Base-by-base conservation (phyloP, 2,797 vertebrate species). In the Mormyrops attenuatus region DNA sequence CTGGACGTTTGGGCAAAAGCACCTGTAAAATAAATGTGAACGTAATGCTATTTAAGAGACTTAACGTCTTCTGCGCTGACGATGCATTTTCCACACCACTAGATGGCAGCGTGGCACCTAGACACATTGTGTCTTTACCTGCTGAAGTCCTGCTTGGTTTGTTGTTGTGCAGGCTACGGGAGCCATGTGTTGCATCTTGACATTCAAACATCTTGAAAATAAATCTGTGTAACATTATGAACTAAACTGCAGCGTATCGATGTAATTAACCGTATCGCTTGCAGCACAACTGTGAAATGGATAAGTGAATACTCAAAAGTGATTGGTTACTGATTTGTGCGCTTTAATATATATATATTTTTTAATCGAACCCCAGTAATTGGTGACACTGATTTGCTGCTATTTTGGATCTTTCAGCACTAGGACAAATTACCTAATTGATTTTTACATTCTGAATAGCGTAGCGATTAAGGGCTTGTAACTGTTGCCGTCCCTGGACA, bases 81-180 rank as follows among this genome's bases (percentile, higher is more conserved):
- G 0, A 44, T 80, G 73, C 20, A 80, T 44, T 44, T 80, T 0
- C 9, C 0, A 66, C 5, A 22, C 91, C 94, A 93, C 91, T 85
- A 94, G 95, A 92, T 94, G 91, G 94, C 88, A 91, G 4, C 92
- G 92, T 5, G n/a, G 63, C 57, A 60, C 17, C 34, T 57, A 57
- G 34, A 20, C 53, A 8, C 53, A 17, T 17, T 55, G 34, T 87
- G 49, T 17, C 2, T 41, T 87, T 52, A n/a, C 52, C 34, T 38
- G 53, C 52, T 38, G 7, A 41, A 20, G 82, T 30, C 82, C 49
- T 5, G 82, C 47, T n/a, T 17, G 4, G 9, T n/a, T 53, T 26
- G 53, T 7, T 22, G 8, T 57, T 87, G 11, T 8, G 22, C 34
- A n/a, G 52, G 26, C 53, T 3, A n/a, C 53, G 13, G 3, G 30